Percentiles rank a stretch among this genome's conserved stretches.
Evolutionary conservation across 2,797 vertebrate species (phyloP).

Genomic region (Anableps anableps): DNA sequence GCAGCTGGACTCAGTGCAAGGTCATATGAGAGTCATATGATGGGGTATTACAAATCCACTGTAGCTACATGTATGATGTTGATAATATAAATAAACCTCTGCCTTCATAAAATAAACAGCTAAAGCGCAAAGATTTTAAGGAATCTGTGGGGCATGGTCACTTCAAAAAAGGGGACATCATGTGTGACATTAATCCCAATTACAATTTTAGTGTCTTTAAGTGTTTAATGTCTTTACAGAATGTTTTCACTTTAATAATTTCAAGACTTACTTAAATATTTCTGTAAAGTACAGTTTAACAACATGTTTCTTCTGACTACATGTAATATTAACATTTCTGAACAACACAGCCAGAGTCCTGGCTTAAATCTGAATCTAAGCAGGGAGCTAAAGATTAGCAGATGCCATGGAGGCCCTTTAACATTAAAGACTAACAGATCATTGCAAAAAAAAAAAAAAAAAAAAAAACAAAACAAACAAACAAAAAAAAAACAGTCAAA

Average conservation of each 20-base stretch:
- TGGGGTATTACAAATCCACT: background rate
- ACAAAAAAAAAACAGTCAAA: background rate
- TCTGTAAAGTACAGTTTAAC: background rate
- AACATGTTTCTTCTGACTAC: background rate
- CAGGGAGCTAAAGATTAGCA: too few relatives aligned
- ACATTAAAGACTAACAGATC: background rate
- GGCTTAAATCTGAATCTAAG: too few relatives aligned
- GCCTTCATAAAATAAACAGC: background rate
- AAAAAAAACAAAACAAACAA: too few relatives aligned
- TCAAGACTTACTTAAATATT: background rate
- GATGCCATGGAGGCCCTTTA: too few relatives aligned
- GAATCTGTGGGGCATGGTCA: background rate
- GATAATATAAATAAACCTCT: background rate
- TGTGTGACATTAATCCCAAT: background rate
- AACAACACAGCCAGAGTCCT: too few relatives aligned
- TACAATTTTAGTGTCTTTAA: background rate
- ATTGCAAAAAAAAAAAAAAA: background rate
- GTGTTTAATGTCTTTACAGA: background rate
- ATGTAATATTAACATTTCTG: background rate
- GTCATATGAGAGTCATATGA: background rate
- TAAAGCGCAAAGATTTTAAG: background rate
- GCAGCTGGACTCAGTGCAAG: background rate
- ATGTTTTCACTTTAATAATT: background rate
- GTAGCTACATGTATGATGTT: background rate
- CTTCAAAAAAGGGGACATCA: background rate